Conservation (phyloP, 2,888 invertebrate species). For the Agonopterix arenella region DNA sequence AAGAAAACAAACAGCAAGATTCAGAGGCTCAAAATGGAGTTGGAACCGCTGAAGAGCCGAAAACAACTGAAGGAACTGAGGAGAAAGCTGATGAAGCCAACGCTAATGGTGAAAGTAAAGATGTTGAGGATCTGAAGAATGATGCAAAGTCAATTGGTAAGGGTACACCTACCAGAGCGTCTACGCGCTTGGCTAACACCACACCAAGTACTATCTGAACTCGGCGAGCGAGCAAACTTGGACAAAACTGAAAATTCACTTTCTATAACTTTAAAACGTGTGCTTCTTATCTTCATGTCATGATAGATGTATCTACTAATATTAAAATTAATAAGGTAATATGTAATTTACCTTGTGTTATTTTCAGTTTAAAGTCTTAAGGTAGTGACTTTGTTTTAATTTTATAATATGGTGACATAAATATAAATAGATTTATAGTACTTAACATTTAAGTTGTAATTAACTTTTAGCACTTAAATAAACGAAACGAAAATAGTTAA, state of each 20-base stretch:
- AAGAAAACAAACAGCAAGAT: neutral
- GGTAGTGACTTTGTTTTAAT: too few species aligned
- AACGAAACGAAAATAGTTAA: too few species aligned
- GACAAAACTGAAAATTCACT: slow-evolving; percentile 12
- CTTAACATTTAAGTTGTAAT: too few species aligned
- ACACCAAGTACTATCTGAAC: slow-evolving; percentile 46
- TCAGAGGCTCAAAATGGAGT: neutral
- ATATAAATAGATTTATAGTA: too few species aligned
- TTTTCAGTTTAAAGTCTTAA: too few species aligned
- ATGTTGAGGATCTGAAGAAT: slow-evolving; percentile 20
- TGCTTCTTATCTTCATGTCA: too few species aligned
- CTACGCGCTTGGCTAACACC: slow-evolving; percentile 30
- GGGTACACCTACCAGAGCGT: slow-evolving; percentile 34
- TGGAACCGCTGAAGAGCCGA: neutral
- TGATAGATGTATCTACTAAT: too few species aligned
- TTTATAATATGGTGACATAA: too few species aligned
- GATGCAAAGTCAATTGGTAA: slow-evolving; percentile 20
- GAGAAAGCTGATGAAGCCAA: neutral
- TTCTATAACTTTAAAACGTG: too few species aligned
- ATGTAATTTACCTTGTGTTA: too few species aligned
- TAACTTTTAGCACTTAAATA: too few species aligned
- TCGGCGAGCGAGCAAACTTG: slow-evolving; percentile 42
- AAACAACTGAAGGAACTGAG: slow-evolving; percentile 4
- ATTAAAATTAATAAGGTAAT: too few species aligned
- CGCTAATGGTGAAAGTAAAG: slow-evolving; percentile 5